Conservation (phyloP, 2,113 vertebrate species). For the Marmota monax region DNA sequence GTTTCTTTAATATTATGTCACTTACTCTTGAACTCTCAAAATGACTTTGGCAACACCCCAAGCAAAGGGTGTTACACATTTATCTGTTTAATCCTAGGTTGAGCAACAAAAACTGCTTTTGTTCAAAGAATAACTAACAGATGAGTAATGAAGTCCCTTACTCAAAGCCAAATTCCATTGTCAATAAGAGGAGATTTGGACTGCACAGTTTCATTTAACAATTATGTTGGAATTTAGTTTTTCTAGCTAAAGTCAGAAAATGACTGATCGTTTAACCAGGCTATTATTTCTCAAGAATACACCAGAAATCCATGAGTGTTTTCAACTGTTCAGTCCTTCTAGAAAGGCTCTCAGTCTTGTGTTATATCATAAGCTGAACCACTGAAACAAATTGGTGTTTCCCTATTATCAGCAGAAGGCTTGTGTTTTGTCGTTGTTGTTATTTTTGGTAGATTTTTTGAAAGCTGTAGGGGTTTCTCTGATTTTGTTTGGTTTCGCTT, state of each 20-base stretch:
- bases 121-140: conserved; percentile 73
- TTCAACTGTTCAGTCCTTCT: not conserved
- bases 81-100: conserved; percentile 55
- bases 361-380: conserved; percentile 12
- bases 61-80: conserved; percentile 11
- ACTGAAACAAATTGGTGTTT: conserved; percentile 12
- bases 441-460: not conserved
- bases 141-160: conserved; percentile 74
- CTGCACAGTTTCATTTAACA: conserved; percentile 53
- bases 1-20: not conserved
- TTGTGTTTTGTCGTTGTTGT: not conserved
- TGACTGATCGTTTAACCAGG: conserved; percentile 6
- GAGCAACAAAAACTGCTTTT: conserved; percentile 77
- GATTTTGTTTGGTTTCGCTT: not conserved
- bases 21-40: conserved; percentile 13
- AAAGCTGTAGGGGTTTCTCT: not conserved
- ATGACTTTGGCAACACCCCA: conserved; percentile 32
- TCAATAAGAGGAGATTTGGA: conserved; percentile 62
- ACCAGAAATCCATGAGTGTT: not conserved
- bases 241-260: conserved; percentile 66
- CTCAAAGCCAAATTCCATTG: conserved; percentile 67
- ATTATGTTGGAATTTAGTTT: conserved; percentile 65
- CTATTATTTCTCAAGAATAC: conserved; percentile 45
- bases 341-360: not conserved
- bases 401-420: not conserved